Evolutionary conservation across 2,113 vertebrate species (phyloP).

Genomic region (Alligator sinensis): DNA sequence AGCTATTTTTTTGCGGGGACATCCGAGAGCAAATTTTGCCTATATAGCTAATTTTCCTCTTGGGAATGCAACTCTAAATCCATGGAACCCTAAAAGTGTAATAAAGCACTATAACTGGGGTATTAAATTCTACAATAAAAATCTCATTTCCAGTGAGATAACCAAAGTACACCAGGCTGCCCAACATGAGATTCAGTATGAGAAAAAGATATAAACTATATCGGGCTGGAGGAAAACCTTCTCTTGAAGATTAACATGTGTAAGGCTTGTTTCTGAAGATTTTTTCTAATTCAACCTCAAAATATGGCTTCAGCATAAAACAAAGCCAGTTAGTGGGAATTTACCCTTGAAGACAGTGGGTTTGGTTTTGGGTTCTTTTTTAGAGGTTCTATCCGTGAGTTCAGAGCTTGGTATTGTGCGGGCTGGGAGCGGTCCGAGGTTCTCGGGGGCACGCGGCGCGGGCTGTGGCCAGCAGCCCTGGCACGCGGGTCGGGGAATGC

Average conservation of each 20-base stretch:
- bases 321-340: background rate
- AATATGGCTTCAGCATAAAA: background rate
- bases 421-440: no score
- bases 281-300: background rate
- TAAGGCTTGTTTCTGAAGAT: background rate
- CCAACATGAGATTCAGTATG: background rate
- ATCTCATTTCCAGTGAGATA: background rate
- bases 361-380: background rate
- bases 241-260: background rate
- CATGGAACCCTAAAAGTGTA: background rate
- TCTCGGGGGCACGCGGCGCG: no score
- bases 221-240: background rate
- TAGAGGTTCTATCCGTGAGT: background rate
- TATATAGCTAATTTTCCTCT: background rate
- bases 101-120: background rate
- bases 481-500: no score
- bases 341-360: background rate
- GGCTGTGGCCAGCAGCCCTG: no score
- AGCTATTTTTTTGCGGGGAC: background rate
- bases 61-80: background rate
- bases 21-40: slow-evolving; percentile 1
- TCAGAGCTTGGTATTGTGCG: no score
- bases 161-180: background rate
- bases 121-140: background rate
- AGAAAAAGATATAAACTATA: background rate